Conservation (phyloP, 92 coral and sea anemone genomes). For the Actinostola sp. region DNA sequence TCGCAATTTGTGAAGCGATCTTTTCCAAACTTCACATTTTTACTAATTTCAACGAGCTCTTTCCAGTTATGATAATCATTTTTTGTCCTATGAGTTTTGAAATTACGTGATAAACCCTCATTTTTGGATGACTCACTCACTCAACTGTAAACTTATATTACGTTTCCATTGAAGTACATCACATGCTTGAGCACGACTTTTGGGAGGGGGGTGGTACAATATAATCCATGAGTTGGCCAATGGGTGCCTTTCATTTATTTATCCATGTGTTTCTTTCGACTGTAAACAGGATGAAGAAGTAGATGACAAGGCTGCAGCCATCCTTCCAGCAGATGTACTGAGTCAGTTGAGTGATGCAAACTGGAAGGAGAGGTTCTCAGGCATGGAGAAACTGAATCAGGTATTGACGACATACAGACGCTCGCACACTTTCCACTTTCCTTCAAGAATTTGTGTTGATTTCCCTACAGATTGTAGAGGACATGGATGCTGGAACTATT, state of each 20-base stretch:
- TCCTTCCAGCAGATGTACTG: slow-evolving; percentile 81
- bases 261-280: background rate
- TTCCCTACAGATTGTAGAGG: slow-evolving; percentile 70
- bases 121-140: too few relatives aligned
- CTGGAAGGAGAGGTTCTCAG: slow-evolving; percentile 97
- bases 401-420: too few relatives aligned
- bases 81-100: too few relatives aligned
- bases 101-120: too few relatives aligned
- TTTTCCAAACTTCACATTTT: too few relatives aligned
- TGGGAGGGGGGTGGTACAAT: too few relatives aligned
- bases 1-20: too few relatives aligned
- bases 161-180: too few relatives aligned
- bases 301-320: slow-evolving; percentile 84
- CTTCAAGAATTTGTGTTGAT: background rate
- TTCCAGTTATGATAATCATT: too few relatives aligned
- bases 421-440: background rate
- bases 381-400: slow-evolving; percentile 82
- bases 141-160: too few relatives aligned
- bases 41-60: too few relatives aligned
- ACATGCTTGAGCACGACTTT: too few relatives aligned
- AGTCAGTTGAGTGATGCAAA: slow-evolving; percentile 77
- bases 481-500: slow-evolving; percentile 78
- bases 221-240: background rate
- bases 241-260: background rate
- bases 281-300: slow-evolving; percentile 80